Conservation (phyloP, 2,888 invertebrate species). For the Drosophila niveifrons region DNA sequence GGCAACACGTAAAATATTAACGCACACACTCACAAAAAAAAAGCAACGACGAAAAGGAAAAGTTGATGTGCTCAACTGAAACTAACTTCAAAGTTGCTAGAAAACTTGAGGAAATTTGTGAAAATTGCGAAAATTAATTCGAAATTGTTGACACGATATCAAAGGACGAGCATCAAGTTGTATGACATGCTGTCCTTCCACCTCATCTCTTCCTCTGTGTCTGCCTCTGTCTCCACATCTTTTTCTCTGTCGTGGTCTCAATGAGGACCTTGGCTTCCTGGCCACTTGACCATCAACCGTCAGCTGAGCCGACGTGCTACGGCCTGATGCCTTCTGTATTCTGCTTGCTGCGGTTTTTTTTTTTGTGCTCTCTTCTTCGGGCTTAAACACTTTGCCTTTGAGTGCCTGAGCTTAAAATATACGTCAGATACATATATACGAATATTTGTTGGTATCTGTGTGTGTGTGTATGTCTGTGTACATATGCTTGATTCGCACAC, state of each 20-base stretch:
- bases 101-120: conserved; percentile 52
- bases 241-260: conserved; percentile 7
- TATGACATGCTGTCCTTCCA: conserved; percentile 32
- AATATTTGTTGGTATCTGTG: conserved; percentile 12
- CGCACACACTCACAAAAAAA: neutral
- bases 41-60: conserved; percentile 6
- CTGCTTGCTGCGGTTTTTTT: conserved; percentile 34
- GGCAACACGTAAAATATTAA: conserved; percentile 70
- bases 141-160: conserved; percentile 77
- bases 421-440: conserved; percentile 42
- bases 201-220: neutral
- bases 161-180: conserved; percentile 62
- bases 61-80: conserved; percentile 28
- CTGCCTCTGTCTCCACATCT: neutral
- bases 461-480: conserved; percentile 19
- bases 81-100: conserved; percentile 50
- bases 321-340: conserved; percentile 16
- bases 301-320: conserved; percentile 52
- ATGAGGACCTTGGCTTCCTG: conserved; percentile 59
- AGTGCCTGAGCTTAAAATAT: conserved; percentile 73
- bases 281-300: conserved; percentile 79
- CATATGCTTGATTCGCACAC: conserved; percentile 31
- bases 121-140: conserved; percentile 75
- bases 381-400: conserved; percentile 73
- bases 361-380: conserved; percentile 44